A percentile compares a stretch with the other conserved stretches of the same genome.
These are phyloP conservation scores for Gopherus flavomarginatus DNA, from an alignment of 2,113 vertebrate species.

Conservation along the genomic window DNA sequence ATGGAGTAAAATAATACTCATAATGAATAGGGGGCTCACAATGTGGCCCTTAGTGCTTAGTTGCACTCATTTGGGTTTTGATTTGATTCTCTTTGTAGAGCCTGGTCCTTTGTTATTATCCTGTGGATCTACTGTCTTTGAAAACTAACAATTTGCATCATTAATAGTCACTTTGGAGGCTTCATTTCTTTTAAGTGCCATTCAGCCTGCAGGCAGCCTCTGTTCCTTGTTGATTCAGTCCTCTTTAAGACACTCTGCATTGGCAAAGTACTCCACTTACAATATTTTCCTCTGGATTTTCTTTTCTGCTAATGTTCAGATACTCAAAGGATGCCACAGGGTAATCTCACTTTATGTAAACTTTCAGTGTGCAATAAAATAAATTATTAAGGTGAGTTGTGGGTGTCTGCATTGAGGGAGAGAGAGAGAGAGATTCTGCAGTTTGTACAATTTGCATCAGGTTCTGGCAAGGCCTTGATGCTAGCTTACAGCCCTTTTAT, in stretches of 20 bases:
- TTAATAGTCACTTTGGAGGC: neutral
- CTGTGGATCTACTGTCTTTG: neutral
- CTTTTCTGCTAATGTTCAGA: neutral
- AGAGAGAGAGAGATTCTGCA: neutral
- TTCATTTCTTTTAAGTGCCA: neutral
- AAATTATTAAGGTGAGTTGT: neutral
- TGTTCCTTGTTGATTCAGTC: neutral
- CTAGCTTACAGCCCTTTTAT: neutral
- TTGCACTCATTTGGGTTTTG: neutral
- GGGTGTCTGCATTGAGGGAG: neutral
- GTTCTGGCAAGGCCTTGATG: neutral
- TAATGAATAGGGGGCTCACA: neutral
- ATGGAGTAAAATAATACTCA: neutral
- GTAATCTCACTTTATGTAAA: neutral
- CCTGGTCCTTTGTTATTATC: neutral
- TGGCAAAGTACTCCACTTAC: neutral
- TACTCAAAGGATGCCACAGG: neutral
- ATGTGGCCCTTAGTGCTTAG: neutral
- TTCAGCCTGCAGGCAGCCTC: neutral
- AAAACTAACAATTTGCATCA: conserved; percentile 33
- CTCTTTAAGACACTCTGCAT: conserved; percentile 4
- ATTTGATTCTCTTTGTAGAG: neutral
- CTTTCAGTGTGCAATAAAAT: neutral
- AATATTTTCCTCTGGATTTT: neutral
- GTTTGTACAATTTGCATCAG: neutral